Conservation (phyloP, 2,113 vertebrate genomes). For the Varanus komodoensis region DNA sequence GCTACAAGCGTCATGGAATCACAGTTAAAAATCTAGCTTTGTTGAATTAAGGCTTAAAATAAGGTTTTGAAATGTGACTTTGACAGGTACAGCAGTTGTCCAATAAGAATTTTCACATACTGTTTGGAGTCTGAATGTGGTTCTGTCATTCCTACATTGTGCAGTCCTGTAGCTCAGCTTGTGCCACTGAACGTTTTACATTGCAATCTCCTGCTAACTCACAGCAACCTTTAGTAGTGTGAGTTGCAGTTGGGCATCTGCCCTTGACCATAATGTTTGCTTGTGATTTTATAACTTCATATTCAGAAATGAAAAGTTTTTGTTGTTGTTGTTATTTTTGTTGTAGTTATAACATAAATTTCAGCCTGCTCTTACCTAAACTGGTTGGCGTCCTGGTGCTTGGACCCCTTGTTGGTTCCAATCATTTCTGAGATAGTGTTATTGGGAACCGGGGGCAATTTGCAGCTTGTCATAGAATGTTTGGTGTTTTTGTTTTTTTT, state of each 20-base stretch:
- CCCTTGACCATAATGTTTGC: constrained; percentile 5
- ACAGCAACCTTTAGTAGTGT: not conserved
- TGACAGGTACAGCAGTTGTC: not conserved
- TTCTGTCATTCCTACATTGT: not conserved
- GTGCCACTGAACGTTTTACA: not conserved
- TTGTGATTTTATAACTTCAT: not conserved
- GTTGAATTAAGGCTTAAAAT: constrained; percentile 10
- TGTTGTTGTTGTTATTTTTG: not conserved
- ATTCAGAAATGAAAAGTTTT: not conserved
- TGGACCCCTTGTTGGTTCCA: constrained; percentile 65
- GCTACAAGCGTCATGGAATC: constrained; percentile 13
- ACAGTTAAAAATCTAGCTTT: not conserved
- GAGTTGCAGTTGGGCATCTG: not conserved
- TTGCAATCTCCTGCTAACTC: not conserved
- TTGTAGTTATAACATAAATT: not conserved
- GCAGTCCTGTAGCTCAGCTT: not conserved
- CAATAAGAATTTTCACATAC: not conserved
- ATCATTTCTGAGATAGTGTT: constrained; percentile 59
- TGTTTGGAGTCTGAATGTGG: not conserved
- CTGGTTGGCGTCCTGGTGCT: constrained; percentile 67
- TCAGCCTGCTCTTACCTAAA: constrained; percentile 4
- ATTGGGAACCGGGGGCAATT: constrained; percentile 67
- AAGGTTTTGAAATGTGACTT: not conserved
- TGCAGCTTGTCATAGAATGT: constrained; percentile 53
- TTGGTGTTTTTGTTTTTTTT: constrained; percentile 12